Conservation (phyloP, 2,113 vertebrate species). For the Percopsis transmontana region DNA sequence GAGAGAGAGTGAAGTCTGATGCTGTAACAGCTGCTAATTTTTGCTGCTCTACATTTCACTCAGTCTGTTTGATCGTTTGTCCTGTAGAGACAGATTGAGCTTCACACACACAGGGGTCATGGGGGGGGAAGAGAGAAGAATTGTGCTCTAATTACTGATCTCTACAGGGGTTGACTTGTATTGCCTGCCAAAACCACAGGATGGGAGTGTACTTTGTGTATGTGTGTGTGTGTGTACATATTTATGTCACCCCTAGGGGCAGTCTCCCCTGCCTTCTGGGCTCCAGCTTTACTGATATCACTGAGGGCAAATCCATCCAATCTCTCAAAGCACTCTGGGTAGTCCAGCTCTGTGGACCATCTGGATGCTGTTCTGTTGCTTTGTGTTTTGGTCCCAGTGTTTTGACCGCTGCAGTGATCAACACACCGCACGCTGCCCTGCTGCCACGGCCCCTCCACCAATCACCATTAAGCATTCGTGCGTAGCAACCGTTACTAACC, state of each 20-base stretch:
- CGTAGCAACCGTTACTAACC: constrained; percentile 59
- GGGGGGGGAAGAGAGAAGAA: constrained; percentile 54
- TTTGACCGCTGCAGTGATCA: constrained; percentile 57
- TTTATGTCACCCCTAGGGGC: constrained; percentile 36
- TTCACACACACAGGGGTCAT: constrained; percentile 57
- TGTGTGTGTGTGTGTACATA: constrained; percentile 20
- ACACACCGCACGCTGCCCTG: constrained; percentile 47
- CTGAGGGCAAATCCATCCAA: constrained; percentile 69
- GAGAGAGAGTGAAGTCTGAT: constrained; percentile 43
- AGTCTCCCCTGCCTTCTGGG: constrained; percentile 19
- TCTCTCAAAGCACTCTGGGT: constrained; percentile 69
- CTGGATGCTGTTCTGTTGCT: constrained; percentile 60
- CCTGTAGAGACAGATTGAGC: constrained; percentile 67
- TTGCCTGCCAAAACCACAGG: constrained; percentile 41
- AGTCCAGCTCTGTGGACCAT: constrained; percentile 64
- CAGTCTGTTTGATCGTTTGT: constrained; percentile 80
- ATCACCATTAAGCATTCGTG: constrained; percentile 34
- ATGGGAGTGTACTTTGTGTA: constrained; percentile 11
- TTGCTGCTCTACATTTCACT: constrained; percentile 77
- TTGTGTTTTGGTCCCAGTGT: constrained; percentile 49
- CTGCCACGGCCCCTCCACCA: constrained; percentile 30
- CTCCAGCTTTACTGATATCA: constrained; percentile 52
- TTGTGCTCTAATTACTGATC: constrained; percentile 60
- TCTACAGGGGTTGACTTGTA: constrained; percentile 49
- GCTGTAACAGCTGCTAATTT: constrained; percentile 81